Evolutionary conservation across 2,797 vertebrate genomes (phyloP), one percentile per base, ranked within the genome.

Genomic region (Danio tinwini): DNA sequence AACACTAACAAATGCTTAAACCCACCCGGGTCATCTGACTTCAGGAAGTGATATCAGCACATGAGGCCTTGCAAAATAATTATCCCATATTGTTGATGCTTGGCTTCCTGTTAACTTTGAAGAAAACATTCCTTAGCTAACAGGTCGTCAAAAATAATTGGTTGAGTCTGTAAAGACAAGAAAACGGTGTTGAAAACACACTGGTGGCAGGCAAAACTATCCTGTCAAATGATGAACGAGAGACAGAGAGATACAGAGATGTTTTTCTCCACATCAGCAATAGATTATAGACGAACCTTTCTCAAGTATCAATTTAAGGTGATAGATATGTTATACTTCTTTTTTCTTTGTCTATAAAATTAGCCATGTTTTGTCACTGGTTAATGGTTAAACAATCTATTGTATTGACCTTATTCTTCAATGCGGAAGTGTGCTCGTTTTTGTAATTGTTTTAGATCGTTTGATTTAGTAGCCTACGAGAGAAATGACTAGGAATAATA

Each of bases 41-140:
- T 70, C 53, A 81, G 80, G 76, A 82, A 71, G 81, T 84, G 72
- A 80, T 77, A 75, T 84, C 76, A 76, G 61, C 45, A 56, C 16
- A 49, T 58, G 14, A 47, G n/a, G 73, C 61, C 73, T 83, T 72
- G 44, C 40, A 67, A 16, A 13, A 40, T 58, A 44, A 39, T 53
- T 72, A 55, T 73, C 14, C 19, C 5, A 47, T 67, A 63, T 39
- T 44, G 61, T 74, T 72, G 40, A 80, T 81, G 74, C 67, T 67
- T 68, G 42, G 56, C 67, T 59, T 80, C 77, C 82, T 73, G 73
- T 45, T 63, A 50, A 61, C 58, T 37, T 64, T 63, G 17, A 74
- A 44, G 58, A 53, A 81, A 70, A 76, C 64, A 70, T 56, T 70
- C 47, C 58, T 76, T 40, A 68, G 17, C 63, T 52, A 44, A 49